Evolutionary conservation across 2,797 vertebrate genomes (phyloP).

Genomic region (Coregonus suidteri): DNA sequence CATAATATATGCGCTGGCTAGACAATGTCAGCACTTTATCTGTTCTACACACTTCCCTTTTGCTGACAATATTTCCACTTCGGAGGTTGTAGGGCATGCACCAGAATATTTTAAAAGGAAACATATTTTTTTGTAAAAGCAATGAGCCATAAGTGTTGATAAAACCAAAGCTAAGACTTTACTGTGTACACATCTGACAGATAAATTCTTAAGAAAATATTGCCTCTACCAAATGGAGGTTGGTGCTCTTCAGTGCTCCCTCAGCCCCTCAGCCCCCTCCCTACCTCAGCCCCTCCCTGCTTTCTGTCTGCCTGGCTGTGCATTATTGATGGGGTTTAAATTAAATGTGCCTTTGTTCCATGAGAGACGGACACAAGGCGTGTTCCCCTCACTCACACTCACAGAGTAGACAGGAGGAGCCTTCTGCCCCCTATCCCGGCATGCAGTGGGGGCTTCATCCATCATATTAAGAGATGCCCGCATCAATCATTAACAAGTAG

Average conservation of each 20-base stretch:
- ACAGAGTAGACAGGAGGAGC: not conserved
- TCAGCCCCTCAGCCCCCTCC: no score
- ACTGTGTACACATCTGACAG: not conserved
- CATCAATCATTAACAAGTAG: conserved; percentile 78
- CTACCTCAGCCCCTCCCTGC: conserved; percentile 10
- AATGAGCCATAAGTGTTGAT: not conserved
- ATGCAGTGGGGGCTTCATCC: conserved; percentile 66
- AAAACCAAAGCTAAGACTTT: not conserved
- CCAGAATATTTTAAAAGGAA: not conserved
- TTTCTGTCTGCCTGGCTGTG: conserved; percentile 44
- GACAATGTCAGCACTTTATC: conserved; percentile 4
- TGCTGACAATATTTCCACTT: conserved; percentile 1
- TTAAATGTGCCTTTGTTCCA: conserved; percentile 72
- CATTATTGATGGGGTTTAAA: conserved; percentile 78
- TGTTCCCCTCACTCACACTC: conserved; percentile 44
- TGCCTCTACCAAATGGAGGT: conserved; percentile 4
- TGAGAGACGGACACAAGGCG: conserved; percentile 60
- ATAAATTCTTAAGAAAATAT: not conserved
- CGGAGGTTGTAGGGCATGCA: not conserved
- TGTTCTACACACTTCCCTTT: not conserved
- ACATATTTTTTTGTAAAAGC: not conserved
- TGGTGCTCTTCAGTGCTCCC: not conserved
- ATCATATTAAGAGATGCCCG: conserved; percentile 73
- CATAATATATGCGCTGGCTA: not conserved
- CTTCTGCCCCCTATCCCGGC: conserved; percentile 56